Percentiles rank a stretch among this genome's conserved stretches.
Evolutionary conservation across 1,140 invertebrate species (phyloP).

Genomic region (Phymorhynchus buccinoides): DNA sequence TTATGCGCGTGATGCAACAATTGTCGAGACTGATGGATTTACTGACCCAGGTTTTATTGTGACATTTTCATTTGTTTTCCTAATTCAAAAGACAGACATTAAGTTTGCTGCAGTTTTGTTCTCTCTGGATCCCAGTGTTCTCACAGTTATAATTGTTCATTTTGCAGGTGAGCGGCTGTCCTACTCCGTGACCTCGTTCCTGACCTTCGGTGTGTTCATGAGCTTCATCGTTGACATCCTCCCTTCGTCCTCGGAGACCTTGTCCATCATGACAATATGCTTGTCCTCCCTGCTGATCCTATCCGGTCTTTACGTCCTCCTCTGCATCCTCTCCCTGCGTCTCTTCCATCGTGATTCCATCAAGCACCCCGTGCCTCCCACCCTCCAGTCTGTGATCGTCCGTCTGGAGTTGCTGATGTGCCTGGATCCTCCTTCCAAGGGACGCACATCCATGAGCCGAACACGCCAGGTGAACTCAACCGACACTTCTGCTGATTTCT

Average conservation of each 20-base stretch:
- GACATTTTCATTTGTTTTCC: too few relatives aligned
- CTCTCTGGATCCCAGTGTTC: too few relatives aligned
- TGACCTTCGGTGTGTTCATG: constrained; percentile 40
- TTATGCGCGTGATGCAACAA: too few relatives aligned
- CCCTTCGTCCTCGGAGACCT: constrained; percentile 27
- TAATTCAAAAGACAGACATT: neutral
- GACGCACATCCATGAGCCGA: neutral
- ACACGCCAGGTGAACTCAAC: neutral
- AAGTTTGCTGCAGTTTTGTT: neutral
- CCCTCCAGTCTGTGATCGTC: neutral
- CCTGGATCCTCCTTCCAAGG: neutral
- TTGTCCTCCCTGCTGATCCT: constrained; percentile 20
- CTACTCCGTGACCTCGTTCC: constrained; percentile 20
- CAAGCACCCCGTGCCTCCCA: constrained; percentile 25
- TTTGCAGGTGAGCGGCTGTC: constrained; percentile 30
- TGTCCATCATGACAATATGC: constrained; percentile 20
- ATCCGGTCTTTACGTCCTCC: constrained; percentile 10
- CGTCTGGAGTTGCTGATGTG: constrained; percentile 25
- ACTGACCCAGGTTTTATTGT: too few relatives aligned
- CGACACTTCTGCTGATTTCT: neutral
- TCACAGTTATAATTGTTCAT: too few relatives aligned
- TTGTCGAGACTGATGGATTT: too few relatives aligned
- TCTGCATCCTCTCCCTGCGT: constrained; percentile 29
- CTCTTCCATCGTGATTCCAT: constrained; percentile 29
- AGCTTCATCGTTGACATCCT: constrained; percentile 34